phyloP scores from a whole-genome alignment of 2,888 invertebrate species.

The Crioceris asparagi region DNA sequence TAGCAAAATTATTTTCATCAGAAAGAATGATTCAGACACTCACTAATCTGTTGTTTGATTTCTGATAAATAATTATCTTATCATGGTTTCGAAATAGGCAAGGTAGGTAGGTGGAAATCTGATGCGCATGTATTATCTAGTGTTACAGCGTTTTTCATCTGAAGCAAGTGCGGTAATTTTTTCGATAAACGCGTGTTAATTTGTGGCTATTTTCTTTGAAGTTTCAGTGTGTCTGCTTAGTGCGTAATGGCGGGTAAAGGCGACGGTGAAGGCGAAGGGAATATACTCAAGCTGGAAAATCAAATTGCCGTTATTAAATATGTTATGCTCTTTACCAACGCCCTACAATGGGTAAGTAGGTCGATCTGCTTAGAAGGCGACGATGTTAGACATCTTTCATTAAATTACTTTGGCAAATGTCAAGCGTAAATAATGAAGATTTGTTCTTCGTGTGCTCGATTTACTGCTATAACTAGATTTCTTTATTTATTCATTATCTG shows the following conservation, averaged over 20 bases:
- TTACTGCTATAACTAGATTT: too few species aligned
- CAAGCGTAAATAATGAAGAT: too few species aligned
- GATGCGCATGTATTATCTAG: too few species aligned
- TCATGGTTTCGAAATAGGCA: slow-evolving; percentile 27
- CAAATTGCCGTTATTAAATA: slow-evolving; percentile 74
- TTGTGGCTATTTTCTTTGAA: neutral
- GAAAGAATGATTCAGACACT: too few species aligned
- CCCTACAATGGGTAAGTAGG: slow-evolving; percentile 64
- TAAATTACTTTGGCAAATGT: too few species aligned
- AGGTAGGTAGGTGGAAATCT: too few species aligned
- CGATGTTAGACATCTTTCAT: too few species aligned
- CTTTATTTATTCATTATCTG: too few species aligned
- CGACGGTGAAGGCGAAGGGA: slow-evolving; percentile 44
- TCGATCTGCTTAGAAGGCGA: too few species aligned
- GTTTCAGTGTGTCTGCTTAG: neutral
- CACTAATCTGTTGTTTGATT: slow-evolving; percentile 21
- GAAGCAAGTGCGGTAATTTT: neutral
- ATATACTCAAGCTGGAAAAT: slow-evolving; percentile 54
- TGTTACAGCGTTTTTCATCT: too few species aligned
- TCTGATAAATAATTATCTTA: slow-evolving; percentile 27
- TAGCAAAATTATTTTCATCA: too few species aligned
- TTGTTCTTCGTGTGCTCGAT: too few species aligned
- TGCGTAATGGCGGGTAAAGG: slow-evolving; percentile 46
- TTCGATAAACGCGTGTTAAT: neutral
- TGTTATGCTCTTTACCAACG: slow-evolving; percentile 70